phyloP scores from a whole-genome alignment of 2,888 invertebrate species.

The Toxonevra muliebris region DNA sequence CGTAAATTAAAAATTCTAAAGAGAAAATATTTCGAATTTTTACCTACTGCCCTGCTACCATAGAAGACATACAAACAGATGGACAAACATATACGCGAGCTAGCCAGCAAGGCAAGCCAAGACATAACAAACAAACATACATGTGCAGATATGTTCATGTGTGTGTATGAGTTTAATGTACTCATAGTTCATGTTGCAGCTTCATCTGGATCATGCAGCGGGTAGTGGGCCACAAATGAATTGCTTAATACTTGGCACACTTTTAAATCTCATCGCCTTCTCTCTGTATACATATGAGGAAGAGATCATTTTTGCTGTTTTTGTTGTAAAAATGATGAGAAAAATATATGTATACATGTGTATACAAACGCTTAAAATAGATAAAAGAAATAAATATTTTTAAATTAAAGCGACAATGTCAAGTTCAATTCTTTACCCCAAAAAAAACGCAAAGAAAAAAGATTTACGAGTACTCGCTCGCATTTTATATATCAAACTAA shows the following conservation, averaged over 20 bases:
- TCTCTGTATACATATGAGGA: background rate
- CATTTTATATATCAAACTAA: background rate
- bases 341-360: no score
- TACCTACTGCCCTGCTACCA: conserved; percentile 32
- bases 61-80: background rate
- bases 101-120: background rate
- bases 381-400: conserved; percentile 40
- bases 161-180: background rate
- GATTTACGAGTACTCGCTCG: conserved; percentile 22
- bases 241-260: conserved; percentile 53
- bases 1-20: no score
- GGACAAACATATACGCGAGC: no score
- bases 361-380: conserved; percentile 14
- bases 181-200: conserved; percentile 2
- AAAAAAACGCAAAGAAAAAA: background rate
- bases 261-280: conserved; percentile 24
- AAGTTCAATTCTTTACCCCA: conserved; percentile 52
- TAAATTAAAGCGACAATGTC: conserved; percentile 52
- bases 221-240: conserved; percentile 26
- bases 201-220: background rate
- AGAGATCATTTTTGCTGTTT: no score
- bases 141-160: background rate
- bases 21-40: conserved; percentile 16
- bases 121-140: background rate
- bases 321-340: no score